These are phyloP conservation scores for Caenorhabditis parvicauda DNA, from an alignment of 2,888 invertebrate species.

Conservation along the genomic window DNA sequence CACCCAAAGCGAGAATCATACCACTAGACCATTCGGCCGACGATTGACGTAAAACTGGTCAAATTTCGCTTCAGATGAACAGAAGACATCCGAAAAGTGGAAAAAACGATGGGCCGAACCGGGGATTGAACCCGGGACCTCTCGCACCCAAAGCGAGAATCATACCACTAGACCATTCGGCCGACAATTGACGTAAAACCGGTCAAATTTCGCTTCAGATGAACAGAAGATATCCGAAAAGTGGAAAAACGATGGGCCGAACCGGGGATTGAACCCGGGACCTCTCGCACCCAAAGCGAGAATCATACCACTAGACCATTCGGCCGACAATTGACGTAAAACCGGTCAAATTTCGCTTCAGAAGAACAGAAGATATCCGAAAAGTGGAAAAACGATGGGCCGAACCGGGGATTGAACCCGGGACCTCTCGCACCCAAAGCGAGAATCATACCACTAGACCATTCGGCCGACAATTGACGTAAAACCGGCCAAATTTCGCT, in stretches of 20 bases:
- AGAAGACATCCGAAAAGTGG: no score
- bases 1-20: slow-evolving; percentile 64
- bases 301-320: slow-evolving; percentile 62
- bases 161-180: slow-evolving; percentile 53
- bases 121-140: slow-evolving; percentile 58
- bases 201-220: no score
- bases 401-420: slow-evolving; percentile 47
- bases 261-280: slow-evolving; percentile 54
- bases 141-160: slow-evolving; percentile 61
- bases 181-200: no score
- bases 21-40: slow-evolving; percentile 60
- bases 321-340: no score
- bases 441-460: slow-evolving; percentile 63
- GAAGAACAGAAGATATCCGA: no score
- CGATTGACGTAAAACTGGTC: no score
- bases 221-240: no score
- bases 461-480: no score
- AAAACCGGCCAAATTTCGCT: no score
- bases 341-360: no score
- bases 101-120: slow-evolving; percentile 17
- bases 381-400: slow-evolving; percentile 14
- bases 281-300: slow-evolving; percentile 63
- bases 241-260: slow-evolving; percentile 14
- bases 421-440: slow-evolving; percentile 63
- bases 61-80: no score